Evolutionary conservation across 2,113 vertebrate species (phyloP), one percentile per base, ranked within the genome.

Genomic region (Aspiorhynchus laticeps): DNA sequence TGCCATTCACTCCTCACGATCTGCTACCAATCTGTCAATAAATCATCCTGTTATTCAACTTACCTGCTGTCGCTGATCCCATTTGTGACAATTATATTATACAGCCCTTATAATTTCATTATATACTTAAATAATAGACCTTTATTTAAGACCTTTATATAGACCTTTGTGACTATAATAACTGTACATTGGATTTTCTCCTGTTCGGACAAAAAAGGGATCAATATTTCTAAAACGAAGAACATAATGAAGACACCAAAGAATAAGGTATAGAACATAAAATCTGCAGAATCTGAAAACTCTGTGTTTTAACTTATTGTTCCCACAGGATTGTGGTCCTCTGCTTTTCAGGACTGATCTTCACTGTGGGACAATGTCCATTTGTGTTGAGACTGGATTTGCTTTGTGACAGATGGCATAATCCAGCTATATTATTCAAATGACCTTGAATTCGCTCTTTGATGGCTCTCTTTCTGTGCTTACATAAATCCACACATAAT

Each of bases 321-420:
- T 46, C 59, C 38, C 31, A 77, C 61, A 19, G 10, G 24, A 17
- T 1, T 38, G 53, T 36, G 12, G 9, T 46, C 61, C 73, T 51
- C 7, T 83, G 21, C 26, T 83, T 48, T 69, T 8, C 15, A 61
- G 6, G 24, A 17, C 6, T 51, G 5, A 33, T 46, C 76, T 88
- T 63, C 36, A 46, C 46, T 38, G 15, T 6, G 9, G 75, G 5
- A 80, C 65, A 26, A 9, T 82, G 77, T 61, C 31, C 5, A 3
- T 46, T 36, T 41, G 33, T 79, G 28, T 81, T 28, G 80, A 65
- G 77, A 10, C n/a, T 33, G 31, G 51, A 38, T 89, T 82, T 65
- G 31, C 41, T 85, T 38, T 75, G 85, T 41, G 69, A 87, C 76
- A 89, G 82, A 87, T 89, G 69, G 56, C 14, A 75, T 31, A 82